These are phyloP conservation scores for Drosophila leontia DNA, from an alignment of 1,140 invertebrate species.

Conservation along the genomic window DNA sequence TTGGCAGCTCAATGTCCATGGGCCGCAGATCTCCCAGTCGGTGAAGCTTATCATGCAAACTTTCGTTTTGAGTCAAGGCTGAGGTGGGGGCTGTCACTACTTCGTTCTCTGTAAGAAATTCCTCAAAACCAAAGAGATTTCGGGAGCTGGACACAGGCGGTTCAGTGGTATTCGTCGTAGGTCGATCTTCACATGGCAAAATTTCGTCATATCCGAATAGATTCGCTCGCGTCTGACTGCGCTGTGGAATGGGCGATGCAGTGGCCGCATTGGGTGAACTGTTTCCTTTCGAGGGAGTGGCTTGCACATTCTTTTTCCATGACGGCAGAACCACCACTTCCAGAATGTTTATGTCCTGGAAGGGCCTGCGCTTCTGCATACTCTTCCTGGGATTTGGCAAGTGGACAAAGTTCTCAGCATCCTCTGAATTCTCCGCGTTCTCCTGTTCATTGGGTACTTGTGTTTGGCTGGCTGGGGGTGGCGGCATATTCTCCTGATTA, in stretches of 20 bases:
- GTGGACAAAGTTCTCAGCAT: slow-evolving; percentile 63
- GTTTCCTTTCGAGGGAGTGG: slow-evolving; percentile 31
- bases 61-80: slow-evolving; percentile 20
- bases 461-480: not conserved
- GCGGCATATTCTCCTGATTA: slow-evolving; percentile 73
- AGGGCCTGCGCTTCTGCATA: slow-evolving; percentile 58
- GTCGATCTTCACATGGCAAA: slow-evolving; percentile 4
- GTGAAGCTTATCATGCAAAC: slow-evolving; percentile 57
- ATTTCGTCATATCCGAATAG: slow-evolving; percentile 52
- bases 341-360: slow-evolving; percentile 75
- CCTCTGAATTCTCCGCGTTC: slow-evolving; percentile 42
- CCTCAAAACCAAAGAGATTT: slow-evolving; percentile 67
- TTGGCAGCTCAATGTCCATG: slow-evolving; percentile 33
- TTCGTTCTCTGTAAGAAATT: slow-evolving; percentile 49
- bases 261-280: not conserved
- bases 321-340: slow-evolving; percentile 70
- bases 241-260: slow-evolving; percentile 1
- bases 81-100: too few species aligned
- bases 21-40: slow-evolving; percentile 57
- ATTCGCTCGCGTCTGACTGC: slow-evolving; percentile 27
- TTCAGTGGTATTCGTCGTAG: not conserved
- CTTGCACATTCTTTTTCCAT: slow-evolving; percentile 61
- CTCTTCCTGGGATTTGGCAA: slow-evolving; percentile 66
- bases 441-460: slow-evolving; percentile 17
- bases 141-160: not conserved